Percentiles rank a stretch among this genome's conserved stretches.
Conservation (phyloP, 2,888 invertebrate species). For the Stegana nigrithorax region DNA sequence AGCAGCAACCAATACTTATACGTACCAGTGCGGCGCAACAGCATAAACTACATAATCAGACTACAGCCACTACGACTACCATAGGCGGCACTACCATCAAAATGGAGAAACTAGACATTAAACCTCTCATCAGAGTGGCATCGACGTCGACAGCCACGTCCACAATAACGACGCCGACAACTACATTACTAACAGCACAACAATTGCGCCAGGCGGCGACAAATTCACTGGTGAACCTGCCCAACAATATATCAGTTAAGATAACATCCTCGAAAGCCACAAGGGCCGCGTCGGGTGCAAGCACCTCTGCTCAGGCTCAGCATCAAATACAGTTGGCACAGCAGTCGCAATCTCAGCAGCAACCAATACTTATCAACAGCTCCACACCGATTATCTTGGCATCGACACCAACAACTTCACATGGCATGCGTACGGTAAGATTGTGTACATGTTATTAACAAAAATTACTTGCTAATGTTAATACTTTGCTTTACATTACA, state of each 20-base stretch:
- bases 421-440: constrained; percentile 52
- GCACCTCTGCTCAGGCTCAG: constrained; percentile 33
- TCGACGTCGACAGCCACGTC: constrained; percentile 37
- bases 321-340: no score
- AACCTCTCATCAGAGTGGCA: constrained; percentile 48
- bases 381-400: constrained; percentile 64
- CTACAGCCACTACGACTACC: constrained; percentile 37
- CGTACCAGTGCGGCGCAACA: constrained; percentile 46
- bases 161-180: constrained; percentile 39
- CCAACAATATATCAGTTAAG: constrained; percentile 66
- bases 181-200: constrained; percentile 49
- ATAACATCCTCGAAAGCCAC: constrained; percentile 62
- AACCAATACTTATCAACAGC: constrained; percentile 63
- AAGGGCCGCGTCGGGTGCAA: constrained; percentile 30
- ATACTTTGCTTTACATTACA: constrained; percentile 27
- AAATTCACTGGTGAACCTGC: constrained; percentile 63
- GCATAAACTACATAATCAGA: constrained; percentile 36
- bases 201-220: constrained; percentile 51
- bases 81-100: constrained; percentile 57
- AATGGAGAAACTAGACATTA: constrained; percentile 65
- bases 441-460: neutral
- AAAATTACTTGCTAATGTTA: neutral
- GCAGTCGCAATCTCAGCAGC: constrained; percentile 46
- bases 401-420: constrained; percentile 51
- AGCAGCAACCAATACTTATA: constrained; percentile 42